phyloP scores from a whole-genome alignment of 2,113 vertebrate genomes.

The Chlamydotis undulata region DNA sequence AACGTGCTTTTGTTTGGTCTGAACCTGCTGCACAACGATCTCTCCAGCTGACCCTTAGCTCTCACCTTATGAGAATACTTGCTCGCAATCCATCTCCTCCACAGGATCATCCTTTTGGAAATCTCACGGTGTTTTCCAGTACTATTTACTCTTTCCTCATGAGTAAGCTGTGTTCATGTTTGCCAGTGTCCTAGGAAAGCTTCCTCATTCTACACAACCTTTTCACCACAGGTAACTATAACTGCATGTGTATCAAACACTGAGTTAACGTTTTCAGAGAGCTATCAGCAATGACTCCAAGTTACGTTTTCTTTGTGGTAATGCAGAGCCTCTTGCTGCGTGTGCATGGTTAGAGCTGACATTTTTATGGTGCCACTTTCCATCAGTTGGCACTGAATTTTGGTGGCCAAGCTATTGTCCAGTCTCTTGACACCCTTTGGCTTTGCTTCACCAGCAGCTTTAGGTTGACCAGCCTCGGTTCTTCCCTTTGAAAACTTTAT shows the following conservation, averaged over 20 bases:
- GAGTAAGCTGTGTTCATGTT: background rate
- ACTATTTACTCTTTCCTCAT: background rate
- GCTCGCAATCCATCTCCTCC: background rate
- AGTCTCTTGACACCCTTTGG: background rate
- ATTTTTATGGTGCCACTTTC: background rate
- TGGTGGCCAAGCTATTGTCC: background rate
- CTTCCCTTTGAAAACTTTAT: background rate
- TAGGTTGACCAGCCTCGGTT: background rate
- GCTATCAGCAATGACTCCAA: background rate
- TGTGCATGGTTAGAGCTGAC: background rate
- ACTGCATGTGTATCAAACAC: background rate
- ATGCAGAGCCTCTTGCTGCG: background rate
- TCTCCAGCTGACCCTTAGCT: background rate
- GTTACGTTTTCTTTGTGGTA: background rate
- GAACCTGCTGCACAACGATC: background rate
- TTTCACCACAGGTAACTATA: background rate
- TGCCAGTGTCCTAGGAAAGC: background rate
- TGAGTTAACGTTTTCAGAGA: background rate
- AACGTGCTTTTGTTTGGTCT: background rate
- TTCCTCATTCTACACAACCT: background rate
- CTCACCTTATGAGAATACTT: background rate
- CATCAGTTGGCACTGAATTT: background rate
- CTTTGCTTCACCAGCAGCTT: background rate
- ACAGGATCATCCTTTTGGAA: background rate
- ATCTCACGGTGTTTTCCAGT: background rate